A percentile compares a stretch with the other conserved stretches of the same genome.
Evolutionary conservation across 2,888 invertebrate genomes (phyloP).

Genomic region (Trissolcus brochymenae): DNA sequence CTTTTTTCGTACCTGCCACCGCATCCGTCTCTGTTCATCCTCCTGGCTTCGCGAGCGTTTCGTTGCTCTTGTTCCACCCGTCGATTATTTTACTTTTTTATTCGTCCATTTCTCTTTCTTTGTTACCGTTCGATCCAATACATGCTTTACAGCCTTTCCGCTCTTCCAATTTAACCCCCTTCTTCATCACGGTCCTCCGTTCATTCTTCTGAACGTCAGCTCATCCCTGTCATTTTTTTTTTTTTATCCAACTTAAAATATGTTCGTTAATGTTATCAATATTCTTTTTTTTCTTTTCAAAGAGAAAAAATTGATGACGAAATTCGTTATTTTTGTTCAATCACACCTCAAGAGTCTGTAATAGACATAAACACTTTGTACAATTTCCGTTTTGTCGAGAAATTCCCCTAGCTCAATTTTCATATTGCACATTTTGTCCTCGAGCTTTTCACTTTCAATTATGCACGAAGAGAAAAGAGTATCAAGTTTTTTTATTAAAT

Average conservation of each 20-base stretch:
- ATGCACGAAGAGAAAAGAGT: no score
- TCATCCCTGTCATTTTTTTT: conserved; percentile 2
- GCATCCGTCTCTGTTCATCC: conserved; percentile 19
- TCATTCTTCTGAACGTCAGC: background rate
- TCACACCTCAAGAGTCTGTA: no score
- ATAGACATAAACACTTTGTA: no score
- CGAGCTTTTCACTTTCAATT: no score
- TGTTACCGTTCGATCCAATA: conserved; percentile 51
- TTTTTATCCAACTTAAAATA: conserved; percentile 20
- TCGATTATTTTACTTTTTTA: conserved; percentile 59
- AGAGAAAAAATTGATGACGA: no score
- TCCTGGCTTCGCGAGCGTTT: conserved; percentile 12
- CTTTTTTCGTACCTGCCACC: conserved; percentile 39
- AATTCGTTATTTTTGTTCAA: no score
- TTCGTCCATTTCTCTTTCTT: conserved; percentile 55
- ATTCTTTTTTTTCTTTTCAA: conserved; percentile 1
- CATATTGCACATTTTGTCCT: no score
- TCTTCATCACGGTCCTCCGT: conserved; percentile 15
- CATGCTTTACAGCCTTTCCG: conserved; percentile 29
- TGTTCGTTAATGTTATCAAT: conserved; percentile 12
- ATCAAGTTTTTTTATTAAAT: no score
- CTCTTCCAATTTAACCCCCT: conserved; percentile 17
- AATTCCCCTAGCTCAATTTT: no score
- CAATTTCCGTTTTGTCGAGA: no score
- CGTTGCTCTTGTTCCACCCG: conserved; percentile 38